These are phyloP conservation scores for Pseudomyrmex gracilis DNA, from an alignment of 1,140 invertebrate species.

Conservation along the genomic window DNA sequence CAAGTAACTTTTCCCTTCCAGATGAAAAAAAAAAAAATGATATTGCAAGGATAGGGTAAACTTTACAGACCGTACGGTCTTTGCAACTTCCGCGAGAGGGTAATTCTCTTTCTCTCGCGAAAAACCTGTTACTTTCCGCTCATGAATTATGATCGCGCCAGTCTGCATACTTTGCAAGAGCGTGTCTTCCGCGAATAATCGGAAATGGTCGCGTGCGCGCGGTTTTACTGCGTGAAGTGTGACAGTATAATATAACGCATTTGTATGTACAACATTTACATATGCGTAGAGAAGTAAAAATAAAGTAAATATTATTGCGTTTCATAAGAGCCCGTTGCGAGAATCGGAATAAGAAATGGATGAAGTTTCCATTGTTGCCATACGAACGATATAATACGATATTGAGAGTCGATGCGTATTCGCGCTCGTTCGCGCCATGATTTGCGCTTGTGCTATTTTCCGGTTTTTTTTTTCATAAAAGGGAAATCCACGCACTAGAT, in stretches of 20 bases:
- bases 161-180: background rate
- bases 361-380: constrained; percentile 1
- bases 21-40: background rate
- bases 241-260: background rate
- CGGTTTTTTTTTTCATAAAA: background rate
- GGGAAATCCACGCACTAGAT: background rate
- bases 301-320: background rate
- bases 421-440: background rate
- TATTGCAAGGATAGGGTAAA: constrained; percentile 22
- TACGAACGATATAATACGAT: background rate
- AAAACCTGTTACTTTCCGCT: background rate
- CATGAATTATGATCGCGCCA: constrained; percentile 23
- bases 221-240: background rate
- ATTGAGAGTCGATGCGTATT: constrained; percentile 10
- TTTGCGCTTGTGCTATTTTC: constrained; percentile 33
- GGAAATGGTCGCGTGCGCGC: background rate
- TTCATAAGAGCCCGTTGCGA: background rate
- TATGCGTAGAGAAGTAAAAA: background rate
- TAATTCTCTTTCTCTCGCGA: background rate
- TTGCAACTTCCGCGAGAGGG: background rate
- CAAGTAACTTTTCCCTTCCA: background rate
- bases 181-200: background rate
- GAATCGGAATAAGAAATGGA: background rate
- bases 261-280: background rate
- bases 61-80: background rate